A percentile compares a stretch with the other conserved stretches of the same genome.
Conservation (phyloP, 2,797 vertebrate species). For the Microctenopoma stevenorrisi region DNA sequence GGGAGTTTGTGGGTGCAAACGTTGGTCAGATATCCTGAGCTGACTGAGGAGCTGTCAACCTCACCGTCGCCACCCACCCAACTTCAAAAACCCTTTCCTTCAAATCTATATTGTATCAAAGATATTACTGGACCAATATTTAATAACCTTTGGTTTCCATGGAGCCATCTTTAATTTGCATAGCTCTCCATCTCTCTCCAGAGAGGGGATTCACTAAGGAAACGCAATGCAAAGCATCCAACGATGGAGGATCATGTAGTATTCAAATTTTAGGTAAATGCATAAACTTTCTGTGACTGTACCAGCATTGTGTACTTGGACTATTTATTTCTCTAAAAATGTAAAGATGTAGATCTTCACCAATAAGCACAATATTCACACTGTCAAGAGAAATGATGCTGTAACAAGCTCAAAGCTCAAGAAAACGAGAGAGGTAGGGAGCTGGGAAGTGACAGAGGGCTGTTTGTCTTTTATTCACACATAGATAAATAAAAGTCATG, state of each 20-base stretch:
- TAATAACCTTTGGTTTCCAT: not conserved
- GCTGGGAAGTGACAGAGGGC: too few relatives aligned
- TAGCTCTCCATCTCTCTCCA: not conserved
- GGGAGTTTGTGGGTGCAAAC: conserved; percentile 86
- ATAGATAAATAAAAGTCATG: not conserved
- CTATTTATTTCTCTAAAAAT: conserved; percentile 27
- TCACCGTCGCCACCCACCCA: conserved; percentile 10
- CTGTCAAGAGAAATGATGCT: too few relatives aligned
- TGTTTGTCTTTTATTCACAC: too few relatives aligned
- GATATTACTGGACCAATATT: not conserved
- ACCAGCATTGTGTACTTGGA: conserved; percentile 25
- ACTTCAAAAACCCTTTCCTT: not conserved
- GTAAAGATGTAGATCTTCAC: conserved; percentile 12
- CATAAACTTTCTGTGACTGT: conserved; percentile 2
- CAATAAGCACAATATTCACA: too few relatives aligned
- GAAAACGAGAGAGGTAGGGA: too few relatives aligned
- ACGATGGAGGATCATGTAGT: conserved; percentile 22
- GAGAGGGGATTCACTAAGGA: conserved; percentile 4
- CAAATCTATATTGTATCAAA: conserved; percentile 2
- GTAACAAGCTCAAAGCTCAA: too few relatives aligned
- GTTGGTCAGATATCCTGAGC: conserved; percentile 94
- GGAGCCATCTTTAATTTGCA: not conserved
- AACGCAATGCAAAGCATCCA: not conserved
- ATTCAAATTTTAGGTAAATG: conserved; percentile 35
- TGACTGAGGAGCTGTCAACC: conserved; percentile 78